Evolutionary conservation across 2,888 invertebrate genomes (phyloP), one percentile per base, ranked within the genome.

Genomic region (Hydraecia micacea): DNA sequence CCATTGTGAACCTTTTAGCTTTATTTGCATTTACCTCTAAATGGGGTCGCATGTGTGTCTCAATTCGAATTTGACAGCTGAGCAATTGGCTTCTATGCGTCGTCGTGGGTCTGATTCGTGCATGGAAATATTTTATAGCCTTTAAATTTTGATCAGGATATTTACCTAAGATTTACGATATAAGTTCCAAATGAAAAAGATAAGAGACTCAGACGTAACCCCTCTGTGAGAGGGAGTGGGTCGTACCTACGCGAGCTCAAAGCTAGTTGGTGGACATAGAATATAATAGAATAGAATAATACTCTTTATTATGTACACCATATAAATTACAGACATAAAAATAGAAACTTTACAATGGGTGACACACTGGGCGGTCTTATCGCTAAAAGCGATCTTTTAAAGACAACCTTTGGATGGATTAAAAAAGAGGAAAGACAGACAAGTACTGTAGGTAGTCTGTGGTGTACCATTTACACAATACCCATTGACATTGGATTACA

Each of bases 1-100:
- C n/a, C 25, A 76, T 72, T 63, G 76, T 58, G 85, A 46, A 39
- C 28, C 58, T 84, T 71, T 83, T 58, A 72, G 52, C 52, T 69
- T 62, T 66, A 84, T 84, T 79, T 79, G 60, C 62, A 67, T 73
- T 69, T 46, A 65, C n/a, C 18, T 39, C 52, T n/a, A 9, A 28
- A 25, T 15, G 18, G 21, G 49, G 25, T 32, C 63, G n/a, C 65
- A 21, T 63, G 63, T 80, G 39, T 39, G 13, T 32, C 6, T 42
- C n/a, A n/a, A 6, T 71, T 39, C 8, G 8, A 42, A 55, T 80
- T 55, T 63, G 46, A 36, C 25, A 46, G 9, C 28, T 55, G 7
- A 18, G 21, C 13, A 15, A 69, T 77, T 49, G 15, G 49, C 2
- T 63, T 32, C 4, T 39, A 21, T 63, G 36, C 36, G 6, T 25